Percentiles rank a stretch among this genome's conserved stretches.
These are phyloP conservation scores for Varecia variegata DNA, from an alignment of 2,797 vertebrate genomes.

Conservation along the genomic window DNA sequence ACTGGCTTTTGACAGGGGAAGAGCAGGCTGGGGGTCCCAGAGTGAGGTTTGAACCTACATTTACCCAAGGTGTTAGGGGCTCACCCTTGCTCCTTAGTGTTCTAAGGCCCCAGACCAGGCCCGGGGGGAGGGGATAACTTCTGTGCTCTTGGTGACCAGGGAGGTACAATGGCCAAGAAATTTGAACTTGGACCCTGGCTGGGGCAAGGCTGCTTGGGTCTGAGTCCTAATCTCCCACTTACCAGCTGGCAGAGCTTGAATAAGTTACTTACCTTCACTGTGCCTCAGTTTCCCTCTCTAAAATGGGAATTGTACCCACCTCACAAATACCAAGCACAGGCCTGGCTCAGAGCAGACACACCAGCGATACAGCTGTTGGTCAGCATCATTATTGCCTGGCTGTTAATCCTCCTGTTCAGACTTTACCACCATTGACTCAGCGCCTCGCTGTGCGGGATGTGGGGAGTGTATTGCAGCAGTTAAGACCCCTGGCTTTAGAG, in stretches of 20 bases:
- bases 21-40: neutral
- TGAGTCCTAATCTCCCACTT: neutral
- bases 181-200: neutral
- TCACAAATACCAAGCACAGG: neutral
- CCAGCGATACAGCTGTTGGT: neutral
- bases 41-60: neutral
- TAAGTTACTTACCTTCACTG: neutral
- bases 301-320: neutral
- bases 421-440: neutral
- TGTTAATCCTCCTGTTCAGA: neutral
- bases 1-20: neutral
- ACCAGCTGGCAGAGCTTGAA: neutral
- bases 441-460: neutral
- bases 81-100: neutral
- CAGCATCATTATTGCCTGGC: fast-evolving
- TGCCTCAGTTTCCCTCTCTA: neutral
- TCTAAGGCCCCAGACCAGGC: neutral
- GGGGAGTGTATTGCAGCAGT: fast-evolving
- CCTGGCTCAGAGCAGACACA: neutral
- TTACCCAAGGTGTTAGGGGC: neutral
- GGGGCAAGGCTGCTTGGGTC: neutral
- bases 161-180: neutral
- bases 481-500: neutral
- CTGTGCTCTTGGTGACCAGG: neutral
- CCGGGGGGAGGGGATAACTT: neutral